phyloP scores from a whole-genome alignment of 1,140 invertebrate genomes.

The Bombus fervidus region DNA sequence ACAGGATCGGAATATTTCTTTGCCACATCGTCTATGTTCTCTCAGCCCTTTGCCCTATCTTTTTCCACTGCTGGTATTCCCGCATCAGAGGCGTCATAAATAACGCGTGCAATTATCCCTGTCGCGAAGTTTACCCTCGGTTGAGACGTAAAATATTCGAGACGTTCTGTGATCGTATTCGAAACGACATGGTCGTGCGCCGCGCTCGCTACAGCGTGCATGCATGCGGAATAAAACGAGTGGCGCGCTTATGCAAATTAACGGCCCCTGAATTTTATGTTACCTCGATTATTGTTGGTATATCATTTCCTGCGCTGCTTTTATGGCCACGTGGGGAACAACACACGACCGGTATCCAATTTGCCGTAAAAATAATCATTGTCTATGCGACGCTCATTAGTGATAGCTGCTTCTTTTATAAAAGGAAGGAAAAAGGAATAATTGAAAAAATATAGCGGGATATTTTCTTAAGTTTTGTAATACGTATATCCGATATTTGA shows the following conservation, averaged over 20 bases:
- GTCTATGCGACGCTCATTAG: neutral
- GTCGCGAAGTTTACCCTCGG: slow-evolving; percentile 5
- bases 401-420: neutral
- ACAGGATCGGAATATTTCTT: slow-evolving; percentile 29
- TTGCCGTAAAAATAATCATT: slow-evolving; percentile 14
- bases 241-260: slow-evolving; percentile 44
- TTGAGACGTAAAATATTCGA: slow-evolving; percentile 26
- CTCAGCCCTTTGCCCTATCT: neutral
- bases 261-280: slow-evolving; percentile 22
- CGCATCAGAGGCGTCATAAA: slow-evolving; percentile 14
- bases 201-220: neutral
- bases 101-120: slow-evolving; percentile 28
- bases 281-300: slow-evolving; percentile 25
- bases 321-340: neutral
- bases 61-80: no score
- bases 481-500: no score
- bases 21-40: neutral
- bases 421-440: no score
- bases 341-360: neutral
- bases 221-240: slow-evolving; percentile 15
- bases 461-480: neutral
- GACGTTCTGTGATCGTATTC: neutral
- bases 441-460: neutral
- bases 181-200: neutral
- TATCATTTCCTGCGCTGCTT: neutral